Evolutionary conservation across 2,113 vertebrate species (phyloP).

Genomic region (Ptyas mucosa): DNA sequence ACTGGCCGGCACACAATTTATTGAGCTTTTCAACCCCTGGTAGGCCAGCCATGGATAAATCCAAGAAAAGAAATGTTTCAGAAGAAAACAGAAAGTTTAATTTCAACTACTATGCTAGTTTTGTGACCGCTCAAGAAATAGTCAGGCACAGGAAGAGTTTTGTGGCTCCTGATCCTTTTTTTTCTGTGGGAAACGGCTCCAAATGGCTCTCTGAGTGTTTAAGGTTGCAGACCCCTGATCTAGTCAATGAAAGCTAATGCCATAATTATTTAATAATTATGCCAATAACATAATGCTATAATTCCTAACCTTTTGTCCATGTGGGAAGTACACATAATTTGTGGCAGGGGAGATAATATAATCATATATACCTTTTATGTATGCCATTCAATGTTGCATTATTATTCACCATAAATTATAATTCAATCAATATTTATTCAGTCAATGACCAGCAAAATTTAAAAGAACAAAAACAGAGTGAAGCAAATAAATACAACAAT

Average conservation of each 20-base stretch:
- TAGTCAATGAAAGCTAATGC: not conserved
- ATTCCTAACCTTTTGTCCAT: not conserved
- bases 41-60: too few species aligned
- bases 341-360: not conserved
- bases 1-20: too few species aligned
- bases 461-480: not conserved
- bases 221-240: too few species aligned
- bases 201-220: too few species aligned
- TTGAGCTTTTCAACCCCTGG: too few species aligned
- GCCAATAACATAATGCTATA: not conserved
- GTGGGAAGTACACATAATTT: not conserved
- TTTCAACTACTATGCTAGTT: too few species aligned
- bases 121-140: too few species aligned
- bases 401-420: not conserved
- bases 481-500: not conserved
- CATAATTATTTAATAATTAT: not conserved
- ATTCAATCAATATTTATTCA: not conserved
- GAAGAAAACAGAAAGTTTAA: too few species aligned
- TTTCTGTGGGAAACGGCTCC: too few species aligned
- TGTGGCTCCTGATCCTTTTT: too few species aligned
- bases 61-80: too few species aligned
- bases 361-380: not conserved
- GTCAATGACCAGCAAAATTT: not conserved
- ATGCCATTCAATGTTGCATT: not conserved
- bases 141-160: too few species aligned